Percentiles rank a stretch among this genome's conserved stretches.
Conservation (phyloP, 1,140 invertebrate species). For the Drosophila kepulauana region DNA sequence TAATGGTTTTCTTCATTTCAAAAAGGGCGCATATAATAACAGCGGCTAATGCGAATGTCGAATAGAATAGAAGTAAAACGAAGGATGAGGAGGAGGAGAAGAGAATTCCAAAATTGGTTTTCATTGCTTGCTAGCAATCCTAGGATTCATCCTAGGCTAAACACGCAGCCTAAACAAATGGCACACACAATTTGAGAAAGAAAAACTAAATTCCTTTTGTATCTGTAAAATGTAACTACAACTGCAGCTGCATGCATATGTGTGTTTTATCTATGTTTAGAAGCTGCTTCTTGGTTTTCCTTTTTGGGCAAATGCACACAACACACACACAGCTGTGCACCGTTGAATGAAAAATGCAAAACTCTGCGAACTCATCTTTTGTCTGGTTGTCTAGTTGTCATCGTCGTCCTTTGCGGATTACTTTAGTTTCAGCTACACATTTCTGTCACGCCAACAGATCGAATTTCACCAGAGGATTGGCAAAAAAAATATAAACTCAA, state of each 20-base stretch:
- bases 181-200: slow-evolving; percentile 24
- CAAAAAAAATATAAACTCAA: not conserved
- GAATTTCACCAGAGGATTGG: slow-evolving; percentile 39
- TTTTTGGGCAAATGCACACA: slow-evolving; percentile 27
- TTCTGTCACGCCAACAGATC: slow-evolving; percentile 40
- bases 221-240: slow-evolving; percentile 18
- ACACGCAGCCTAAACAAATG: slow-evolving; percentile 47
- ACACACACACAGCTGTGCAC: slow-evolving; percentile 15
- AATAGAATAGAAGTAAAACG: slow-evolving; percentile 13
- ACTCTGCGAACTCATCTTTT: slow-evolving; percentile 38
- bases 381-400: slow-evolving; percentile 3
- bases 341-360: slow-evolving; percentile 38
- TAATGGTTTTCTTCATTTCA: slow-evolving; percentile 68
- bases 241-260: slow-evolving; percentile 16
- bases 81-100: not conserved
- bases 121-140: slow-evolving; percentile 1
- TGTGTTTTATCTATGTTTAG: slow-evolving; percentile 27
- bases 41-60: slow-evolving; percentile 38
- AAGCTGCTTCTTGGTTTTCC: slow-evolving; percentile 34
- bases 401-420: slow-evolving; percentile 23
- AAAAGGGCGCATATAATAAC: slow-evolving; percentile 57
- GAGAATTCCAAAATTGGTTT: slow-evolving; percentile 12
- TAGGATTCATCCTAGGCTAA: slow-evolving; percentile 15
- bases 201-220: slow-evolving; percentile 47
- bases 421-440: slow-evolving; percentile 27